phyloP scores from a whole-genome alignment of 35 echinoderm and acorn worm species.

The Diadema setosum region DNA sequence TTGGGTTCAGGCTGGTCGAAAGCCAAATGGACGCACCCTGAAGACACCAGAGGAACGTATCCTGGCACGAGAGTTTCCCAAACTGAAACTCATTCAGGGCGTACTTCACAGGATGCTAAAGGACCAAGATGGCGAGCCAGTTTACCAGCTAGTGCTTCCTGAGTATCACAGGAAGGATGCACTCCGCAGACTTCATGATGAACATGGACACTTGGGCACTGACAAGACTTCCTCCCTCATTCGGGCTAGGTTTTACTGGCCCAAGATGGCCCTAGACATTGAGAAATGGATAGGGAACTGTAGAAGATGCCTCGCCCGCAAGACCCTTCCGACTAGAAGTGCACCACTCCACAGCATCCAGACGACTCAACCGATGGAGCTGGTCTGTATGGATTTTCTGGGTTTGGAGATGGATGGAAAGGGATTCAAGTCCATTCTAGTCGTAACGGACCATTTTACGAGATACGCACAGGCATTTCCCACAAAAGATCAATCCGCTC shows the following conservation, averaged over 20 bases:
- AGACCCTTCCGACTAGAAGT: background rate
- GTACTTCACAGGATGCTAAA: background rate
- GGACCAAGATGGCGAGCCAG: background rate
- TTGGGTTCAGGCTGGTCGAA: background rate
- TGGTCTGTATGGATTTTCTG: conserved; percentile 63
- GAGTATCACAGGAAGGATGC: background rate
- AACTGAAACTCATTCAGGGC: background rate
- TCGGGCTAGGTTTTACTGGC: conserved; percentile 43
- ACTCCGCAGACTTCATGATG: background rate
- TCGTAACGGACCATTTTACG: conserved; percentile 53
- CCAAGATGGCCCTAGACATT: background rate
- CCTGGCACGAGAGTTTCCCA: background rate
- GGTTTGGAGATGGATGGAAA: conserved; percentile 27
- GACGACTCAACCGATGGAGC: conserved; percentile 39
- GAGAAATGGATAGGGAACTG: conserved; percentile 1
- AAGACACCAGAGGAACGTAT: background rate
- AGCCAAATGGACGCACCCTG: background rate
- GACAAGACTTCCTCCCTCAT: conserved; percentile 14
- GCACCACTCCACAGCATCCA: conserved; percentile 44
- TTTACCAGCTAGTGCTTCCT: background rate
- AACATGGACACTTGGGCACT: conserved; percentile 28
- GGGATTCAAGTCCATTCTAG: conserved; percentile 26
- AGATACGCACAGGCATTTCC: conserved; percentile 47
- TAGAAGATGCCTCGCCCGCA: conserved; percentile 19
- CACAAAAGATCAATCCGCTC: conserved; percentile 30